Evolutionary conservation across 2,888 invertebrate genomes (phyloP).

Genomic region (Eremobia ochroleuca): DNA sequence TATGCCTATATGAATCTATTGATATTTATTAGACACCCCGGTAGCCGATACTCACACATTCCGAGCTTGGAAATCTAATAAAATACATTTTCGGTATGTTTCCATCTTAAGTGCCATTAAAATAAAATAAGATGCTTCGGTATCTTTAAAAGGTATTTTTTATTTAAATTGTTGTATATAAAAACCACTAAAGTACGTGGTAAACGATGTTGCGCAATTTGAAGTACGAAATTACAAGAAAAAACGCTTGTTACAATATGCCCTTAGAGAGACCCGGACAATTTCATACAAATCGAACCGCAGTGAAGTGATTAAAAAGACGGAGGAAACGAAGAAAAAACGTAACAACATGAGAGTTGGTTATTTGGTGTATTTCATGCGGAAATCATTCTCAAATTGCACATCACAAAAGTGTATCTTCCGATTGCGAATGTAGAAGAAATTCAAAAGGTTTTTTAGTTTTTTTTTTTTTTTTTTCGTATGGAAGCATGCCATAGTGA

Average conservation of each 20-base stretch:
- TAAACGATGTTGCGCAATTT: slow-evolving; percentile 73
- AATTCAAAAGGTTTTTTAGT: slow-evolving; percentile 64
- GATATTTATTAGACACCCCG: slow-evolving; percentile 58
- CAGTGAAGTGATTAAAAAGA: slow-evolving; percentile 77
- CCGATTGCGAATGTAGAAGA: slow-evolving; percentile 78
- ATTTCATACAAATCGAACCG: slow-evolving; percentile 76
- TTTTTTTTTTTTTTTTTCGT: slow-evolving; percentile 35
- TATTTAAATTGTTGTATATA: slow-evolving; percentile 63
- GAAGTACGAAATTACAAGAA: slow-evolving; percentile 71
- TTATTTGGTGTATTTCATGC: slow-evolving; percentile 86
- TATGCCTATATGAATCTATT: slow-evolving; percentile 45
- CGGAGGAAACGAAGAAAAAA: slow-evolving; percentile 81
- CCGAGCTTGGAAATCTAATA: slow-evolving; percentile 50
- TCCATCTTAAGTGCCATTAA: slow-evolving; percentile 63
- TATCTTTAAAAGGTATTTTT: slow-evolving; percentile 70
- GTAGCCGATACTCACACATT: slow-evolving; percentile 59
- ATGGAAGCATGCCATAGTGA: slow-evolving; percentile 55
- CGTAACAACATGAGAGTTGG: slow-evolving; percentile 81
- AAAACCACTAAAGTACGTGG: slow-evolving; percentile 76
- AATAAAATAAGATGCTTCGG: slow-evolving; percentile 67
- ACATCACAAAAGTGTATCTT: slow-evolving; percentile 82
- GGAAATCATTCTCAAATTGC: slow-evolving; percentile 90
- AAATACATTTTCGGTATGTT: slow-evolving; percentile 54
- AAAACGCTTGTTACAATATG: slow-evolving; percentile 63
- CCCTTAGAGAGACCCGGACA: slow-evolving; percentile 64